These are phyloP conservation scores for Microplitis manilae DNA, from an alignment of 2,888 invertebrate genomes.

Conservation along the genomic window DNA sequence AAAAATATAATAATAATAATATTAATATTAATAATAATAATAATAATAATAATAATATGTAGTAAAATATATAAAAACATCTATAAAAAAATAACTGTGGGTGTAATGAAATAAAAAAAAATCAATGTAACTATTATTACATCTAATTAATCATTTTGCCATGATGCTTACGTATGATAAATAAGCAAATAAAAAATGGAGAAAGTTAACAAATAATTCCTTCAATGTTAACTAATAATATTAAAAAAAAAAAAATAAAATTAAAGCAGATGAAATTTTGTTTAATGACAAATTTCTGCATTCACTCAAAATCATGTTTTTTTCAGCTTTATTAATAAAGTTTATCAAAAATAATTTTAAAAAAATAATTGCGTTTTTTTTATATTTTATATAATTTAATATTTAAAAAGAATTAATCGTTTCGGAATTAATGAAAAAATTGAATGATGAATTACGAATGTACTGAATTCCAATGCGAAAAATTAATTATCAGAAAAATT, in stretches of 20 bases:
- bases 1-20: no score
- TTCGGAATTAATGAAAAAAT: not conserved
- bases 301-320: not conserved
- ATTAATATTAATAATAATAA: not conserved
- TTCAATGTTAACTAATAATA: not conserved
- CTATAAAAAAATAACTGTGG: constrained; percentile 5
- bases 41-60: not conserved
- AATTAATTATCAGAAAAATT: not conserved
- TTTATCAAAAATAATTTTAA: not conserved
- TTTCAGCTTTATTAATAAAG: no score
- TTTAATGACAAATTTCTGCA: not conserved
- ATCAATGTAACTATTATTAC: not conserved
- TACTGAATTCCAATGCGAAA: no score
- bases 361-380: not conserved
- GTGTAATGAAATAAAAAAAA: constrained; percentile 22
- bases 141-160: not conserved
- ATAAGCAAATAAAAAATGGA: not conserved
- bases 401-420: not conserved
- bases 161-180: not conserved
- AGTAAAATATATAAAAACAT: constrained; percentile 1
- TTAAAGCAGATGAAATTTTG: not conserved
- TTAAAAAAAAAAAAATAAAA: not conserved
- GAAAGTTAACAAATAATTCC: not conserved
- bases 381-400: not conserved
- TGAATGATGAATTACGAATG: not conserved